Evolutionary conservation across 2,797 vertebrate genomes (phyloP), one percentile per base, ranked within the genome.

Genomic region (Taeniopygia guttata): DNA sequence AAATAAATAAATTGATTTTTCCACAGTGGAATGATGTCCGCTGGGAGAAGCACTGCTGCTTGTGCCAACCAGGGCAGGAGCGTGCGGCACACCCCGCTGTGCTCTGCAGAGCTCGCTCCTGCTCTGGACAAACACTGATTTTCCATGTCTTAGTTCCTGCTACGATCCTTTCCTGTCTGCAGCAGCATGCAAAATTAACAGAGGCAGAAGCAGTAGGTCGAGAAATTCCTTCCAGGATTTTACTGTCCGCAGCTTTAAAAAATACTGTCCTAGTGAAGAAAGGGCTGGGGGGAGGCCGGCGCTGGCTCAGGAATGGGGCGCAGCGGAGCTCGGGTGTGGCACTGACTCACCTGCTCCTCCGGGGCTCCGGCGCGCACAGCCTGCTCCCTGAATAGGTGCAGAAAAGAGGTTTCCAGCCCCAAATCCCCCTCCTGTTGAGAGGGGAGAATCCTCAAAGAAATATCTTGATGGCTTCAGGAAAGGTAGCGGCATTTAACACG

Each of bases 371-470:
- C 55, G 10, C 23, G 62, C 18, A 5, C 12, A 26, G 68, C 84
- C 16, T 26, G 17, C 7, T 29, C 48, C 49, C 49, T 4, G 14
- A 17, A 25, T 3, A 11, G 25, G 25, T 0, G 58, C 2, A 7
- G 26, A 63, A 74, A 62, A 67, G 12, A 34, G 42, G 9, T 13
- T 16, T 82, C 52, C 59, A n/a, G 54, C 56, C 70, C 46, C 54
- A 86, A 38, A 81, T 5, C 48, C 43, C 21, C 56, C 54, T 60
- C 43, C 59, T 29, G 34, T 20, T 69, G n/a, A n/a, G 34, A 22
- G 6, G 30, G 56, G 26, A 21, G 21, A 89, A 54, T n/a, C 51
- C 54, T 48, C 32, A 1, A 6, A 51, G 51, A 72, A 14, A 4
- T 7, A 1, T 9, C 32, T 8, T 6, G 54, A 25, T 16, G 58